Percentiles rank a stretch among this genome's conserved stretches.
Conservation (phyloP, 2,113 vertebrate genomes). For the Strigops habroptila region DNA sequence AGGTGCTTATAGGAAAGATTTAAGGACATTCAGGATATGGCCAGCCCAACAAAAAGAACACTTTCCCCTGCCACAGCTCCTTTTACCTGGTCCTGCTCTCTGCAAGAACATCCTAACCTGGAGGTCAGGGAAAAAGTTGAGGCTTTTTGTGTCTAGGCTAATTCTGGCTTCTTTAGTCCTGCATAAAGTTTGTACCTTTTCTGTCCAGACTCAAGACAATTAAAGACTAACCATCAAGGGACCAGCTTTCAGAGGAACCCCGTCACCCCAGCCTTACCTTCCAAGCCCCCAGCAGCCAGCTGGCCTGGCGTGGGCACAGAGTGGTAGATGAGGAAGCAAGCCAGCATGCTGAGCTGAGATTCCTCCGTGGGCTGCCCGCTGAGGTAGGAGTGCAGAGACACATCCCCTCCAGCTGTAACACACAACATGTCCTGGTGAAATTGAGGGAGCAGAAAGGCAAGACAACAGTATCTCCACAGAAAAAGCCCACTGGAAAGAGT, state of each 20-base stretch:
- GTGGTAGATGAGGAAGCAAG: constrained; percentile 91
- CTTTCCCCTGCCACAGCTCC: background rate
- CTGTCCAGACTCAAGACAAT: background rate
- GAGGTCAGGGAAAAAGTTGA: background rate
- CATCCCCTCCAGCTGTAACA: constrained; percentile 78
- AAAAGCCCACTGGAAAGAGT: background rate
- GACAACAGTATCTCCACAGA: background rate
- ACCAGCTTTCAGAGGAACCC: background rate
- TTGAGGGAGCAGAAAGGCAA: background rate
- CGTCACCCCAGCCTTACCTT: constrained; percentile 74
- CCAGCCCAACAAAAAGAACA: background rate
- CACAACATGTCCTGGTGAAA: background rate
- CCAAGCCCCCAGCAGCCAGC: constrained; percentile 75
- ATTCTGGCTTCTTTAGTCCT: background rate
- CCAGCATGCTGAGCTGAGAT: constrained; percentile 78
- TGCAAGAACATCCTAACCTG: background rate
- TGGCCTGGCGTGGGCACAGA: constrained; percentile 82
- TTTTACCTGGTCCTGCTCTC: background rate
- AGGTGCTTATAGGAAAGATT: background rate
- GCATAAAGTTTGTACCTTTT: background rate
- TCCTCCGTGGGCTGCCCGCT: constrained; percentile 72
- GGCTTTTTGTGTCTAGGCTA: background rate
- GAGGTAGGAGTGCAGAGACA: constrained; percentile 81
- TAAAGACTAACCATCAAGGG: background rate
- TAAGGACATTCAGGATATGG: background rate